A percentile compares a stretch with the other conserved stretches of the same genome.
phyloP scores from a whole-genome alignment of 1,140 invertebrate genomes.

The Pantala flavescens region DNA sequence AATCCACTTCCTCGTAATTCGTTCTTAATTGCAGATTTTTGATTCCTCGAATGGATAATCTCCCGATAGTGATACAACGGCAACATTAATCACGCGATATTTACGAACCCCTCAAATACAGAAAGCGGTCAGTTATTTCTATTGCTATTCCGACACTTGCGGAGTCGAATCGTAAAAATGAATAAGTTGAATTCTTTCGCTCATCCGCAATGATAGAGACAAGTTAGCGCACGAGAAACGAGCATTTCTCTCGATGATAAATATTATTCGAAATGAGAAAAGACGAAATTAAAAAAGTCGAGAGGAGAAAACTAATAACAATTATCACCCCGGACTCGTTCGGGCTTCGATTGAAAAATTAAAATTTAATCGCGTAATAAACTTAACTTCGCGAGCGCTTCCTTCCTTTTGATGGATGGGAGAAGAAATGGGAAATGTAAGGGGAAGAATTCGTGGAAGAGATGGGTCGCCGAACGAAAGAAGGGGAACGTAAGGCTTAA shows the following conservation, averaged over 20 bases:
- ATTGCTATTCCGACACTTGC: too few species aligned
- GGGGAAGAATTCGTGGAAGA: not conserved
- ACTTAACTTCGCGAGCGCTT: not conserved
- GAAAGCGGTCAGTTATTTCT: too few species aligned
- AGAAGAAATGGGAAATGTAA: not conserved
- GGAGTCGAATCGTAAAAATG: too few species aligned
- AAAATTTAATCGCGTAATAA: not conserved
- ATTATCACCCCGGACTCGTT: too few species aligned
- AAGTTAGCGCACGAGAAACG: too few species aligned
- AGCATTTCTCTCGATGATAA: too few species aligned
- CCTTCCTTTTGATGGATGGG: not conserved
- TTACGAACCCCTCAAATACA: too few species aligned
- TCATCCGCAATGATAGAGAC: too few species aligned
- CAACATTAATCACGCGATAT: not conserved
- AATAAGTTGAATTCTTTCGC: too few species aligned
- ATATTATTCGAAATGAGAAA: too few species aligned
- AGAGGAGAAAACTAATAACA: too few species aligned
- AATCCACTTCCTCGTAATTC: not conserved
- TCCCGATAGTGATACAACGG: not conserved
- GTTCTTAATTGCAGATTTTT: not conserved
- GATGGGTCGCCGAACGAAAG: not conserved
- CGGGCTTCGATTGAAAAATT: not conserved
- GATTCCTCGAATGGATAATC: not conserved
- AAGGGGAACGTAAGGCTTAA: not conserved
- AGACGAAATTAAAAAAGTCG: too few species aligned